Base-by-base conservation (phyloP, 2,113 vertebrate genomes). In the Mungos mungo region DNA sequence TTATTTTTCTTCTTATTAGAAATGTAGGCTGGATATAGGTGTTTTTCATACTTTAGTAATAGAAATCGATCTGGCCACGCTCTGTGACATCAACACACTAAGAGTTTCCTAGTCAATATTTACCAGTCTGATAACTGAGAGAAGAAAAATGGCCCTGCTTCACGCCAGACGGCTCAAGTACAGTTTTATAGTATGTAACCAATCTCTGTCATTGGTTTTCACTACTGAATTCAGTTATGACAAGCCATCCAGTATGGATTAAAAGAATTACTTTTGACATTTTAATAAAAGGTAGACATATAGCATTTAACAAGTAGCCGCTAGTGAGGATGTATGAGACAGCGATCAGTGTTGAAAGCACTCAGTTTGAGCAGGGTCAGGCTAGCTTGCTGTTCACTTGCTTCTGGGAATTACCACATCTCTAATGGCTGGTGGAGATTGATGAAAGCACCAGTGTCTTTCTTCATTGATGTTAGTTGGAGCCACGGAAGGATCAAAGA, bases 221-320 rank as follows among this genome's bases (percentile, higher is more conserved):
- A 92, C 95, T 90, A 72, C 54, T 90, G 92, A 94, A 84, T 97
- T 97, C 57, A 76, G 63, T 90, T 92, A 93, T 88, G 96, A 95
- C 57, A 97, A 97, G 89, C 35, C 74, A 98, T 89, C 89, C 25
- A 45, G 11, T 90, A 81, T n/a, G 79, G 96, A 95, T 96, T 45
- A 97, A 92, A 96, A 92, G 57, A 90, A 96, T 95, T 90, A 77
- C 19, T 85, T 93, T 65, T 96, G 97, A 90, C 93, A 88, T 97
- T 97, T 96, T 97, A 97, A 97, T 97, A 85, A 97, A 97, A 97
- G 65, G 63, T 88, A 66, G 88, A 85, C 76, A 47, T 57, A 80
- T 25, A 71, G 54, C 87, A 57, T 88, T 97, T 96, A 93, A 87
- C 71, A 79, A 82, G 68, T 57, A 96, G 72, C 82, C 87, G 45